A percentile compares a stretch with the other conserved stretches of the same genome.
Evolutionary conservation across 1,140 invertebrate species (phyloP).

Genomic region (Fopius arisanus): DNA sequence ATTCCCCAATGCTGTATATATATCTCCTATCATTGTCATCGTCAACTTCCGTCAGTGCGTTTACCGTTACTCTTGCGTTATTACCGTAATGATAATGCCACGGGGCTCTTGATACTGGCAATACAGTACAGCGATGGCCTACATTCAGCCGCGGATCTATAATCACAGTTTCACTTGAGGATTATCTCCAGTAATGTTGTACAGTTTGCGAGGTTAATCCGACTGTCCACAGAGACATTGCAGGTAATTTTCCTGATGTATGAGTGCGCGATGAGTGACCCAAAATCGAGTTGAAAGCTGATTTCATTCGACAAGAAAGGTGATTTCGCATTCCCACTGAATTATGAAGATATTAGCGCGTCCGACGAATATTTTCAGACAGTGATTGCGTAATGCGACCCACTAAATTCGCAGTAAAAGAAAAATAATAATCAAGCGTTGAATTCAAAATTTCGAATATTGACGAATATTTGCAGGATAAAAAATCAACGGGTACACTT

Average conservation of each 20-base stretch:
- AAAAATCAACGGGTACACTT: too few species aligned
- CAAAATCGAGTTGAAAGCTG: not conserved
- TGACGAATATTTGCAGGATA: too few species aligned
- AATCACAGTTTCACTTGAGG: not conserved
- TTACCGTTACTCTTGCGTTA: not conserved
- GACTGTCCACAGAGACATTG: not conserved
- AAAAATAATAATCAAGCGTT: too few species aligned
- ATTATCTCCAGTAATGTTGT: not conserved
- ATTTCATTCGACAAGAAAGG: not conserved
- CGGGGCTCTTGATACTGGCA: not conserved
- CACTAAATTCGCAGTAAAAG: too few species aligned
- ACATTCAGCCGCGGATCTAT: not conserved
- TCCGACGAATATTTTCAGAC: too few species aligned
- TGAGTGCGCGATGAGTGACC: not conserved
- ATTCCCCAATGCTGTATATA: not conserved
- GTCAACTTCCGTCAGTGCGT: not conserved
- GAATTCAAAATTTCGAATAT: too few species aligned
- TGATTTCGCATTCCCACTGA: too few species aligned
- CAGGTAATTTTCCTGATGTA: not conserved
- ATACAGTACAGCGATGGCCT: not conserved
- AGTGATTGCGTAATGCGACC: too few species aligned
- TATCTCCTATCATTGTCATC: not conserved
- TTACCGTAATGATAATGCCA: slow-evolving; percentile 1
- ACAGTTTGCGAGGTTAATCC: not conserved
- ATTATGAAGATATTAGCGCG: too few species aligned